Conservation (phyloP, 2,797 vertebrate species). For the Triplophysa bombifrons region DNA sequence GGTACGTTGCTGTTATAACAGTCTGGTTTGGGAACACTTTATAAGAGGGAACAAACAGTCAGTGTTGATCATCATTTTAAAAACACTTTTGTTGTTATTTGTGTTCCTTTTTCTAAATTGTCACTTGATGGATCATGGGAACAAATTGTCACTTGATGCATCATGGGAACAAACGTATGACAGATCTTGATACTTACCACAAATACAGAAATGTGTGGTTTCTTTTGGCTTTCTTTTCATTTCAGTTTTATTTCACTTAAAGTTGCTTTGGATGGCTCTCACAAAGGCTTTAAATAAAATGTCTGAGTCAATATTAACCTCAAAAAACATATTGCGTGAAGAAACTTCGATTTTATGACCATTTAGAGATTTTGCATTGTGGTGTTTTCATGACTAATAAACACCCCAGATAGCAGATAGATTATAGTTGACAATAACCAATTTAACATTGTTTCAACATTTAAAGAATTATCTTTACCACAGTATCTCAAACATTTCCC, state of each 20-base stretch:
- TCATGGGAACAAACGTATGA: neutral
- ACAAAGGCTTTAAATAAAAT: neutral
- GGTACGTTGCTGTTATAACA: constrained; percentile 6
- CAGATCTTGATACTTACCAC: neutral
- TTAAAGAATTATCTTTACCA: too few relatives aligned
- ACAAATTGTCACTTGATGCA: constrained; percentile 1
- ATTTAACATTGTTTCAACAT: too few relatives aligned
- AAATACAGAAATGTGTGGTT: constrained; percentile 6
- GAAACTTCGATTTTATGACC: neutral
- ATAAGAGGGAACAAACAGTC: neutral
- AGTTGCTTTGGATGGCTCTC: neutral
- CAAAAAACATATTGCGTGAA: neutral
- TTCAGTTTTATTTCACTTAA: neutral
- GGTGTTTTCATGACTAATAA: neutral
- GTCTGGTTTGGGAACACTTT: neutral
- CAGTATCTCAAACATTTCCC: neutral
- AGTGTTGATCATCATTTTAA: too few relatives aligned
- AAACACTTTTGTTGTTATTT: neutral
- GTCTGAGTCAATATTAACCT: neutral
- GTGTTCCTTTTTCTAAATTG: constrained; percentile 19
- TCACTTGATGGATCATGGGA: neutral
- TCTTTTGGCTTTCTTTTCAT: neutral
- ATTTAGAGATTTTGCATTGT: neutral
- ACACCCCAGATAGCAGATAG: too few relatives aligned
- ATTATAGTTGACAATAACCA: too few relatives aligned